Base-by-base conservation (phyloP, 2,888 invertebrate species). In the Camptogramma bilineatum region DNA sequence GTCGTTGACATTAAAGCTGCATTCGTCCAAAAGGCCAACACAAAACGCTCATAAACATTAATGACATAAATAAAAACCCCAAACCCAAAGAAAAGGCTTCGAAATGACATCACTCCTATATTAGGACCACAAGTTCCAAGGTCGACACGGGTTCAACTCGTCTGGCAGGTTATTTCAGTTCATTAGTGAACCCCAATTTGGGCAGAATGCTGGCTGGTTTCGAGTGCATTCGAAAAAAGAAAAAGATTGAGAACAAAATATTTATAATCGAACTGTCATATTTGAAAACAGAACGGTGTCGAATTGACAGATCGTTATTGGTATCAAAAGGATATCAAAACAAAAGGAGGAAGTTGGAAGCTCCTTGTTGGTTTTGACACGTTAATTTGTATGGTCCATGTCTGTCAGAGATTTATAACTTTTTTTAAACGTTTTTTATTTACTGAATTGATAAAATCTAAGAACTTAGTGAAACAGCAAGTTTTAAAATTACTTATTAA, bases 161-260 rank as follows among this genome's bases (percentile, higher is more conserved):
- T 39, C 66, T 64, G 68, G 68, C 77, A 69, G 65, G 71, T 71
- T 63, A 71, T 66, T 72, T 65, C 70, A 72, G 75, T 78, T 80
- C 78, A 79, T 80, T 80, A 80, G 72, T 53, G 62, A 48, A 58
- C 56, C 69, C 69, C 62, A 73, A 76, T 73, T 72, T 68, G 70
- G 70, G 42, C 34, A 42, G 46, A 66, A 62, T 17, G 42, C 57
- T 63, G 58, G 50, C 62, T 48, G 48, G 61, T 61, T 59, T 0
- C 34, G 24, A 57, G 54, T 7, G 50, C 46, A 39, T 52, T 62
- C 10, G 8, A 64, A 68, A 64, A 63, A 68, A 52, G 16, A 57
- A 67, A 55, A 54, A 31, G 52, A 50, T 52, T 65, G 55, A 10
- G 46, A 58, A 64, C 64, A 66, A 69, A 39, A 67, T 63, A 61